Evolutionary conservation across 1,140 invertebrate species (phyloP).

Genomic region (Gonatopus flavifemur): DNA sequence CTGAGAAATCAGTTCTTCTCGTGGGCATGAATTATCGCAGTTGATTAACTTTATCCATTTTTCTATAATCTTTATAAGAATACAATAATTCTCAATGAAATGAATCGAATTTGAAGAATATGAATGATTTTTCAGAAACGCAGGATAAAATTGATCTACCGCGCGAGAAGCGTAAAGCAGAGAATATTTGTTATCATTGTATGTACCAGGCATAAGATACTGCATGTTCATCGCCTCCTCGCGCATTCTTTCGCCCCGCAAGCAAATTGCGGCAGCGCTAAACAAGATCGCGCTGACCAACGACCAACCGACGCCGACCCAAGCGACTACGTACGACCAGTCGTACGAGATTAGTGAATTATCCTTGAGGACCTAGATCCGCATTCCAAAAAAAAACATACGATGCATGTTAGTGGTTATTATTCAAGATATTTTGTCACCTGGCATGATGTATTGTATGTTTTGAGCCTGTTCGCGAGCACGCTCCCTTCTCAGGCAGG

Average conservation of each 20-base stretch:
- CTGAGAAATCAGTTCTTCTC: no score
- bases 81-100: no score
- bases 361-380: slow-evolving; percentile 78
- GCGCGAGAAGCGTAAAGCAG: slow-evolving; percentile 38
- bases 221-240: slow-evolving; percentile 96
- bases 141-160: slow-evolving; percentile 6
- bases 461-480: slow-evolving; percentile 71
- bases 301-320: slow-evolving; percentile 89
- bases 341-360: slow-evolving; percentile 86
- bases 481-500: slow-evolving; percentile 74
- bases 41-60: no score
- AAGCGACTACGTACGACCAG: slow-evolving; percentile 94
- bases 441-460: slow-evolving; percentile 87
- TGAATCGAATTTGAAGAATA: no score
- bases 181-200: slow-evolving; percentile 27
- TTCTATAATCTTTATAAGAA: no score
- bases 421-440: slow-evolving; percentile 55
- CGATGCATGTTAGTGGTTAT: slow-evolving; percentile 40
- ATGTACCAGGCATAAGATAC: slow-evolving; percentile 94
- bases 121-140: background rate
- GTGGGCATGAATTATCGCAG: no score
- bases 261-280: slow-evolving; percentile 88
- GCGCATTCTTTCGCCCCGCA: slow-evolving; percentile 86
- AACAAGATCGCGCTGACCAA: slow-evolving; percentile 88
- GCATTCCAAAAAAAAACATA: slow-evolving; percentile 59